phyloP scores from a whole-genome alignment of 2,113 vertebrate genomes.

The Apodemus speciosus region DNA sequence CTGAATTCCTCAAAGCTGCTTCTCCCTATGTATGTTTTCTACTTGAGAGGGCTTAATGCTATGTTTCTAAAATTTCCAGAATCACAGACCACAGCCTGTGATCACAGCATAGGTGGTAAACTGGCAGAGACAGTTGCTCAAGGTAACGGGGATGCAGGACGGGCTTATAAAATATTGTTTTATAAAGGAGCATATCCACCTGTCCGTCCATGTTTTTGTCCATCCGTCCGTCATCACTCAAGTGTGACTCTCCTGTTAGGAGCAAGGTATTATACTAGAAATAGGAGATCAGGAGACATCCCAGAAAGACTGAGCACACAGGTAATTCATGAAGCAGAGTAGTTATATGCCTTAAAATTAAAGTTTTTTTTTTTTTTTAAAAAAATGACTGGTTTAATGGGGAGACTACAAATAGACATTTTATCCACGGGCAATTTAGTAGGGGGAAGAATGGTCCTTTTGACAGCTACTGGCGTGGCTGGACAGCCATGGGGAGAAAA shows the following conservation, averaged over 20 bases:
- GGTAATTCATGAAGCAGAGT: background rate
- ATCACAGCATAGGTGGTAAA: too few species aligned
- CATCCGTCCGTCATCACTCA: background rate
- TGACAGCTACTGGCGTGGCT: background rate
- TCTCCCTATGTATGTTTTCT: background rate
- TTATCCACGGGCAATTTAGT: background rate
- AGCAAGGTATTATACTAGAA: background rate
- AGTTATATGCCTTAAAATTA: background rate
- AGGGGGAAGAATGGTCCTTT: background rate
- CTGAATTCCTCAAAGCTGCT: background rate
- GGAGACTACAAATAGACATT: background rate
- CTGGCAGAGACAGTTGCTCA: background rate
- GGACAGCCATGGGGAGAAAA: background rate
- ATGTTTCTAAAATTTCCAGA: slow-evolving; percentile 6
- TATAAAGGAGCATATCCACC: background rate
- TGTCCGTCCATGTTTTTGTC: background rate
- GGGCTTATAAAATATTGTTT: background rate
- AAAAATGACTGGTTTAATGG: background rate
- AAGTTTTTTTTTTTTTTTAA: too few species aligned
- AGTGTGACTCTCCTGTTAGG: background rate
- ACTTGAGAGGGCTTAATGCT: background rate
- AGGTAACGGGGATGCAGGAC: background rate
- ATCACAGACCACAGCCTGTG: background rate
- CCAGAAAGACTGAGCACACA: background rate
- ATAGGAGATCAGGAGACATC: background rate